Evolutionary conservation across 2,113 vertebrate species (phyloP), one percentile per base, ranked within the genome.

Genomic region (Petrocephalus microphthalmus): DNA sequence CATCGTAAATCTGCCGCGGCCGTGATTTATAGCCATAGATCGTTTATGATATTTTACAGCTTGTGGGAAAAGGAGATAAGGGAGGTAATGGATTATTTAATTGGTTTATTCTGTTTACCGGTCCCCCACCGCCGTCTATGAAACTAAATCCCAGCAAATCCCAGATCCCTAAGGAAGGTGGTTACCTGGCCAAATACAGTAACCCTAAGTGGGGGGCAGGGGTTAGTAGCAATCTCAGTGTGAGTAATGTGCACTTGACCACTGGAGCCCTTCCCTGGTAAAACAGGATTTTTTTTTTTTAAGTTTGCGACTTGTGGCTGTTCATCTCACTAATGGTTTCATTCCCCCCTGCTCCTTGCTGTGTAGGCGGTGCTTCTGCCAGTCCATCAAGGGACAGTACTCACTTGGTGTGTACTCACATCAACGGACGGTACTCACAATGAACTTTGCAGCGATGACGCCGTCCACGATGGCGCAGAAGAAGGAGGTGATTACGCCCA

Each of bases 391-490:
- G n/a, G 52, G 11, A 87, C 20, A 22, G 19, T 91, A 97, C 98
- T 96, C 93, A 42, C 42, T 42, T 42, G 42, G 3, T 42, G 42
- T 42, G 42, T 42, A 42, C 42, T 42, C 42, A 42, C 42, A 42
- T 42, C 42, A 3, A 42, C 1, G 42, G 42, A 42, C 42, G 42
- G 42, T 42, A 42, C 42, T 96, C 93, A 99, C 98, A 10, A 99
- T 97, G 90, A 97, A 96, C 56, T 95, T 95, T 0, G 97, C 96
- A 0, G 97, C 97, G 3, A 99, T 97, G 90, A 99, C 96, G 20
- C 97, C 97, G 0, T 99, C 97, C 85, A 98, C 95, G 2, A 97
- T 94, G 89, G 98, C 96, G 81, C 98, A 98, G 93, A 97, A 96
- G 94, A 99, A 98, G 0, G 97, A 96, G 0, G 97, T 95, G 22